Evolutionary conservation across 2,113 vertebrate species (phyloP).

Genomic region (Lamprologus sp.): DNA sequence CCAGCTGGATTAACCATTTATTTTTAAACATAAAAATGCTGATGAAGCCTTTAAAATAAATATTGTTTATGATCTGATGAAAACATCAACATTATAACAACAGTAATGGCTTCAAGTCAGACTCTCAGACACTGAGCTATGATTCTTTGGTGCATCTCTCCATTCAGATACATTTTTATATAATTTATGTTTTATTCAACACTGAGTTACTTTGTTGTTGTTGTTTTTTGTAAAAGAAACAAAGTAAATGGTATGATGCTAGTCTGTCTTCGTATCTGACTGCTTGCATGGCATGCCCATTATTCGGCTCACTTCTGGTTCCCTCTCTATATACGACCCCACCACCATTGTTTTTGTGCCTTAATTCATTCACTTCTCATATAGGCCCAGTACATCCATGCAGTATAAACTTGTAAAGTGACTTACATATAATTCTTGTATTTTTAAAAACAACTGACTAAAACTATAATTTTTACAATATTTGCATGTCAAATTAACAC

Average conservation of each 20-base stretch:
- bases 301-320: rapidly evolving
- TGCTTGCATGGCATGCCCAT: rapidly evolving
- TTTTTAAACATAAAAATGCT: background rate
- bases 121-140: background rate
- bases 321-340: rapidly evolving
- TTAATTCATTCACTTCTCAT: background rate
- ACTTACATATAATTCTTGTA: too few species aligned
- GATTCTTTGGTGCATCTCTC: background rate
- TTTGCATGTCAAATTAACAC: too few species aligned
- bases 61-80: background rate
- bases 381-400: too few species aligned
- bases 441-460: too few species aligned
- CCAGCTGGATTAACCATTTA: background rate
- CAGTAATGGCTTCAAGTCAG: background rate
- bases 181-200: background rate
- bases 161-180: rapidly evolving
- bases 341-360: rapidly evolving
- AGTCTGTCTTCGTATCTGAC: rapidly evolving
- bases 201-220: background rate
- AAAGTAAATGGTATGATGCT: background rate
- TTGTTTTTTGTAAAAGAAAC: background rate
- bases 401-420: too few species aligned
- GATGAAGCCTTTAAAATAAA: background rate
- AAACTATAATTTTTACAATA: too few species aligned
- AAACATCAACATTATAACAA: background rate